Conservation (phyloP, 2,888 invertebrate genomes). For the Dasypolia templi region DNA sequence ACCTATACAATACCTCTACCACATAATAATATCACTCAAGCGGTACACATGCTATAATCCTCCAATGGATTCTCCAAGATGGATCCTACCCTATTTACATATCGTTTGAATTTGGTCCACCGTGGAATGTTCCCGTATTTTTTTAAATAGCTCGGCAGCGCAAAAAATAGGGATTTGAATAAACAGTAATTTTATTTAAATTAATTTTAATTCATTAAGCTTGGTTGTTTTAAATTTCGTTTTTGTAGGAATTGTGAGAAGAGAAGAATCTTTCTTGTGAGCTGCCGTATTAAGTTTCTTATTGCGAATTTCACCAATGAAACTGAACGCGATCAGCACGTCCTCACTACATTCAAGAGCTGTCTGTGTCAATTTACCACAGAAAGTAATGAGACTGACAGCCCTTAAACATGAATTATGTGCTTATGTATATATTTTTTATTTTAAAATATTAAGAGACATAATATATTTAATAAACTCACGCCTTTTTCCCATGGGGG, state of each 20-base stretch:
- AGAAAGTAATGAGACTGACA: too few relatives aligned
- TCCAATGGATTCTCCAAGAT: conserved; percentile 43
- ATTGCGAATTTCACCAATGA: too few relatives aligned
- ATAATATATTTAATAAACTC: neutral
- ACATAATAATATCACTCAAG: conserved; percentile 9
- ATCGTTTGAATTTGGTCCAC: conserved; percentile 61
- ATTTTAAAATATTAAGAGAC: too few relatives aligned
- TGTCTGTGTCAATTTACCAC: too few relatives aligned
- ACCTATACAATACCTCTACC: conserved; percentile 4
- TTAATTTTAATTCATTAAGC: conserved; percentile 47
- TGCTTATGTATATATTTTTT: too few relatives aligned
- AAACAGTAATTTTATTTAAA: conserved; percentile 34
- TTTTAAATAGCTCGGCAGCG: conserved; percentile 49
- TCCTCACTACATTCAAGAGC: too few relatives aligned
- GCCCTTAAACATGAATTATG: too few relatives aligned
- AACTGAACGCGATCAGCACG: too few relatives aligned
- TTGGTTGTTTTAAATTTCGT: neutral
- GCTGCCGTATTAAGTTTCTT: too few relatives aligned
- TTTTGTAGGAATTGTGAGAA: too few relatives aligned
- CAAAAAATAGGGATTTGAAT: conserved; percentile 60
- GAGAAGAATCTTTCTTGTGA: neutral
- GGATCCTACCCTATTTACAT: conserved; percentile 57
- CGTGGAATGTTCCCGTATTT: conserved; percentile 50
- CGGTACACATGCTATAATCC: conserved; percentile 35
- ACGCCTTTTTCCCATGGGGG: neutral